Conservation (phyloP, 2,888 invertebrate species). For the Bombylius discolor region DNA sequence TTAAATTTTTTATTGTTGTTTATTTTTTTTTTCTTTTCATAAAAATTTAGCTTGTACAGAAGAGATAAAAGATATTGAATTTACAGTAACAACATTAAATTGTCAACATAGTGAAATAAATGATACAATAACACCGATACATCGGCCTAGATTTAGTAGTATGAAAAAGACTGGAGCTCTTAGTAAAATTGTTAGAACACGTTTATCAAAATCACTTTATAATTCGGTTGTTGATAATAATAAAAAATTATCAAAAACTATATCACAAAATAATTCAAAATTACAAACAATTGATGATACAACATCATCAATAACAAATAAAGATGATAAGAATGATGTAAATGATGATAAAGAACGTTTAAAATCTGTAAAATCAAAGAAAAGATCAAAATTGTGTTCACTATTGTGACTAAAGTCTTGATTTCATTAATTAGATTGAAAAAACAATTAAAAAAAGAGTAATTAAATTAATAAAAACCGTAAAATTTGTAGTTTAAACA, state of each 20-base stretch:
- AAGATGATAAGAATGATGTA: not conserved
- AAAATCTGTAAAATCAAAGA: constrained; percentile 30
- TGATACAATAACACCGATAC: constrained; percentile 36
- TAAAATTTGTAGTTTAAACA: no score
- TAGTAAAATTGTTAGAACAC: constrained; percentile 41
- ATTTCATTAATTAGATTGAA: not conserved
- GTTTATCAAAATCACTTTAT: constrained; percentile 43
- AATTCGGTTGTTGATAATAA: constrained; percentile 16
- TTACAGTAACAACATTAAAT: constrained; percentile 76
- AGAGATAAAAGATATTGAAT: constrained; percentile 73
- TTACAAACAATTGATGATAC: not conserved
- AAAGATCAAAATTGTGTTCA: constrained; percentile 36
- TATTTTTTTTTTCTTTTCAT: not conserved
- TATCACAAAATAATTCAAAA: not conserved
- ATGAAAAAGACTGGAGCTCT: constrained; percentile 41
- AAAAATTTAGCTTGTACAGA: constrained; percentile 48
- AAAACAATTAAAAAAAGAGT: no score
- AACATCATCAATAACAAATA: not conserved
- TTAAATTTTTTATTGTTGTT: constrained; percentile 1
- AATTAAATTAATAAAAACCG: no score
- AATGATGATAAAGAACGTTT: constrained; percentile 18
- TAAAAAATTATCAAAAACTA: constrained; percentile 3
- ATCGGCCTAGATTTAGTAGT: constrained; percentile 35
- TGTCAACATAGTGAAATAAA: constrained; percentile 41
- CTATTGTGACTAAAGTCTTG: constrained; percentile 37